A percentile compares a stretch with the other conserved stretches of the same genome.
Evolutionary conservation across 2,113 vertebrate genomes (phyloP).

Genomic region (Lampris incognitus): DNA sequence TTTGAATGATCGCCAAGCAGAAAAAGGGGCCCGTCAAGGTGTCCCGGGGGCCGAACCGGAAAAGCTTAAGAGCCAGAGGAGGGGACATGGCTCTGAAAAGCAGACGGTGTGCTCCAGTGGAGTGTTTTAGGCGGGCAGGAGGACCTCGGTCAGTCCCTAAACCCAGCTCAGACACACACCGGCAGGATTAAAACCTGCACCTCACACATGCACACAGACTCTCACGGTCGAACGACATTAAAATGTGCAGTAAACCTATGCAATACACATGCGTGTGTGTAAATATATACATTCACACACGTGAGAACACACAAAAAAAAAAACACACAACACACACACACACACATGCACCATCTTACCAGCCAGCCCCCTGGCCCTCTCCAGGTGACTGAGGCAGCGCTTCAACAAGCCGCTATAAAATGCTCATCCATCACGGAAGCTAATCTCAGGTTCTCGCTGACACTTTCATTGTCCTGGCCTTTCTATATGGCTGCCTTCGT

Average conservation of each 20-base stretch:
- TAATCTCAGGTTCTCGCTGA: slow-evolving; percentile 77
- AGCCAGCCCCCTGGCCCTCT: slow-evolving; percentile 35
- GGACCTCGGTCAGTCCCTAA: slow-evolving; percentile 1
- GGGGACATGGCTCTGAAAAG: slow-evolving; percentile 10
- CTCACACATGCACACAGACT: not conserved
- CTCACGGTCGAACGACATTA: not conserved
- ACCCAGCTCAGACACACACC: not conserved
- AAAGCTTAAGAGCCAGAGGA: slow-evolving; percentile 13
- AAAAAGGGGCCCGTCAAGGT: not conserved
- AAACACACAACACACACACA: not conserved
- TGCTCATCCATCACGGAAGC: slow-evolving; percentile 76
- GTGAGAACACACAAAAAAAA: not conserved
- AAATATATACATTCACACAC: not conserved
- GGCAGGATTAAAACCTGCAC: slow-evolving; percentile 17
- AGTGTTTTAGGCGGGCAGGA: slow-evolving; percentile 1
- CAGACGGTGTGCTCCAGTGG: slow-evolving; percentile 22
- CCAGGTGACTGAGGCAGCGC: slow-evolving; percentile 70
- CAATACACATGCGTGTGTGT: not conserved
- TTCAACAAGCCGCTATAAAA: slow-evolving; percentile 70
- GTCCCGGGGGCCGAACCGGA: not conserved
- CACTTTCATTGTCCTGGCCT: slow-evolving; percentile 76
- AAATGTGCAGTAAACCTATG: not conserved
- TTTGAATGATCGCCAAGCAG: not conserved
- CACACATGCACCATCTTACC: slow-evolving; percentile 11
- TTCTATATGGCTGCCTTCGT: slow-evolving; percentile 72